Evolutionary conservation across 2,113 vertebrate genomes (phyloP).

Genomic region (Myxocyprinus asiaticus): DNA sequence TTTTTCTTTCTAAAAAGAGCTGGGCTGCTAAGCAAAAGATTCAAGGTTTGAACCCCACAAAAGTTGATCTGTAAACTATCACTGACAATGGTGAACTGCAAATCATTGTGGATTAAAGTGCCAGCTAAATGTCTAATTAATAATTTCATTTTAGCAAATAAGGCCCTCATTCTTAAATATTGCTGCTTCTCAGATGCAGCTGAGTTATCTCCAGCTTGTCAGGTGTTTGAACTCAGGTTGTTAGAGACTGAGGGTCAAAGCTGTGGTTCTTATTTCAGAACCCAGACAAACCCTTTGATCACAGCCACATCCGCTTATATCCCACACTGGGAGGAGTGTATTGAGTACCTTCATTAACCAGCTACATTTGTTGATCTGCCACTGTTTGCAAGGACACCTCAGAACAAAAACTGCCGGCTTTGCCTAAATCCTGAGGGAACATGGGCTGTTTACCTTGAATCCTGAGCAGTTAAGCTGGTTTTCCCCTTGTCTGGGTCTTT

Average conservation of each 20-base stretch:
- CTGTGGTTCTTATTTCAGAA: not conserved
- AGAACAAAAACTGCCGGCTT: slow-evolving; percentile 57
- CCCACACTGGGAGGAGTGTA: slow-evolving; percentile 4
- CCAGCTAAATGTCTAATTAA: not conserved
- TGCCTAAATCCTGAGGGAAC: slow-evolving; percentile 63
- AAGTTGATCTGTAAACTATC: too few relatives aligned
- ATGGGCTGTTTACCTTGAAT: slow-evolving; percentile 64
- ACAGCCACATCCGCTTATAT: not conserved
- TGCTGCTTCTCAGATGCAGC: not conserved
- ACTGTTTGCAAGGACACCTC: slow-evolving; percentile 51
- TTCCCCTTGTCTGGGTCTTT: slow-evolving; percentile 53
- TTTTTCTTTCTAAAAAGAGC: too few relatives aligned
- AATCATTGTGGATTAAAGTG: not conserved
- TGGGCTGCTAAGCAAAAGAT: too few relatives aligned
- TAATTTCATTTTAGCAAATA: not conserved
- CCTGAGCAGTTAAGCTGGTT: slow-evolving; percentile 59
- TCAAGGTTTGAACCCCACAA: too few relatives aligned
- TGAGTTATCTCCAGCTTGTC: not conserved
- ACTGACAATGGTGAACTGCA: too few relatives aligned
- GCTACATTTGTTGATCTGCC: slow-evolving; percentile 50
- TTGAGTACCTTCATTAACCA: slow-evolving; percentile 52
- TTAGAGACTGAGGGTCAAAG: not conserved
- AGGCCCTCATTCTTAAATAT: not conserved
- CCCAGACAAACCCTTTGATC: slow-evolving; percentile 27
- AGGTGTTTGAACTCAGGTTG: not conserved